Conservation (phyloP, 2,113 vertebrate species). For the Apaloderma vittatum region DNA sequence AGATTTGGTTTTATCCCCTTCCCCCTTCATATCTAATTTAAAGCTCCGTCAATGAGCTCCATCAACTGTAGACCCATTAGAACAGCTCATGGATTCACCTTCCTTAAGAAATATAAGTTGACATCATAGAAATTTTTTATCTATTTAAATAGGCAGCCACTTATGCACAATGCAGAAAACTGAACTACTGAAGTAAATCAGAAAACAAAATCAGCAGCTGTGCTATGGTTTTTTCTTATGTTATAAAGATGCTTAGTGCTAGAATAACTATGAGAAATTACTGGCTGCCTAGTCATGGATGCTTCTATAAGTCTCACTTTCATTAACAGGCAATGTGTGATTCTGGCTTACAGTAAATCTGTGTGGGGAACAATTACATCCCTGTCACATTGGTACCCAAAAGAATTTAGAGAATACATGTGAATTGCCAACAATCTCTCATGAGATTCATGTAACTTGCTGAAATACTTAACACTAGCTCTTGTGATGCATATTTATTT, state of each 20-base stretch:
- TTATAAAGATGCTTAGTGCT: neutral
- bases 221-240: neutral
- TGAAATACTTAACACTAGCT: slow-evolving; percentile 18
- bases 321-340: neutral
- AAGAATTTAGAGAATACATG: neutral
- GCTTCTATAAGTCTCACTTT: neutral
- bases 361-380: neutral
- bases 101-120: neutral
- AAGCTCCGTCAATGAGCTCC: no score
- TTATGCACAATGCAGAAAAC: neutral
- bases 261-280: neutral
- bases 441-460: neutral
- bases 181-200: neutral
- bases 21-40: no score
- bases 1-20: no score
- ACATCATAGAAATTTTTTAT: neutral
- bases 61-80: no score
- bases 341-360: slow-evolving; percentile 25
- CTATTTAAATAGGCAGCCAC: neutral
- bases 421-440: slow-evolving; percentile 3
- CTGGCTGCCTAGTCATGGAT: neutral
- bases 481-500: slow-evolving; percentile 5
- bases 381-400: neutral
- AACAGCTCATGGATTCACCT: neutral
- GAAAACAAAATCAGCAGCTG: neutral